Base-by-base conservation (phyloP, 1,140 invertebrate species). In the Formica selysi region DNA sequence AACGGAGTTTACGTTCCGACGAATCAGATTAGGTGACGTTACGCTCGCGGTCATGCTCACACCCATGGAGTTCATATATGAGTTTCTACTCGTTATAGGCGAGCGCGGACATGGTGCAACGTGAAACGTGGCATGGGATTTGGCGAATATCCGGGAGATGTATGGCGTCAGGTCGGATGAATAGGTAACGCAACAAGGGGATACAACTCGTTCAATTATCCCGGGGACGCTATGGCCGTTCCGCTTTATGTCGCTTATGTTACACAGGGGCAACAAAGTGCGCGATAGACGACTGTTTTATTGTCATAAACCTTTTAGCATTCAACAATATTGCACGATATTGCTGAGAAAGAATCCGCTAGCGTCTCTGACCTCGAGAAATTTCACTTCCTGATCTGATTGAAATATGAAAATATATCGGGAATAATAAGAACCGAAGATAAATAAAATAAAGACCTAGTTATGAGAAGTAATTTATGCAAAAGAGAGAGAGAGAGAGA, bases 171-270 rank as follows among this genome's bases (percentile, higher is more conserved):
- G 32, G 32, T 78, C 38, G 36, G 32, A 41, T 68, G 76, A 80
- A 70, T 70, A 67, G n/a, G 19, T 67, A 67, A 67, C 76, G 62
- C 44, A 51, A 78, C 59, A 78, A 64, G 44, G 36, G 48, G 48
- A 80, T 68, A 80, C 26, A 51, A 29, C 44, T 51, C 61, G 76
- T 57, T 68, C 76, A 80, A 80, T 79, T 79, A 79, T 79, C 62
- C 32, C 62, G 32, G n/a, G 29, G 32, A 67, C 13, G 16, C 59
- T 67, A 67, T 7, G 29, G n/a, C 7, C 29, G 44, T 78, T 64
- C 1, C 76, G 22, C 26, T 80, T 80, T 68, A 70, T 80, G 64
- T 16, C 76, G 64, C 36, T 70, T 68, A 57, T n/a, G 64, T 38
- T 38, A 38, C 44, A 26, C 48, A 36, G 13, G 16, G 32, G 36